phyloP scores from a whole-genome alignment of 2,888 invertebrate species.

The Coecobrya sp. region DNA sequence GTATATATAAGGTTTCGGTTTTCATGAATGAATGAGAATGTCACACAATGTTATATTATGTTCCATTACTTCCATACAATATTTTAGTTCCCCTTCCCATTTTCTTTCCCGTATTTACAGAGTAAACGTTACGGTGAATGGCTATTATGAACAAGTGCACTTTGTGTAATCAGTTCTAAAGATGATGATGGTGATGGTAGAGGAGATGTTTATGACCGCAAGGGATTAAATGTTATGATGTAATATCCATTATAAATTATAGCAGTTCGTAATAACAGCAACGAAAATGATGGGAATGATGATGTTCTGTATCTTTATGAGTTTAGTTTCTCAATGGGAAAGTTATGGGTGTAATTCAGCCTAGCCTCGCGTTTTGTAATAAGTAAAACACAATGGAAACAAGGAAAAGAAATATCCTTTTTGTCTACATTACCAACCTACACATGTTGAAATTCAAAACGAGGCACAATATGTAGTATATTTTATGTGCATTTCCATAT shows the following conservation, averaged over 20 bases:
- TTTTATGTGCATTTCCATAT: not conserved
- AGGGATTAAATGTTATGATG: slow-evolving; percentile 76
- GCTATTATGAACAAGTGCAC: slow-evolving; percentile 4
- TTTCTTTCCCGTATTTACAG: not conserved
- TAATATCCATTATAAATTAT: slow-evolving; percentile 80
- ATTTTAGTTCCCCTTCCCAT: not conserved
- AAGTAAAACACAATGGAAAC: not conserved
- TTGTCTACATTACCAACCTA: slow-evolving; percentile 12
- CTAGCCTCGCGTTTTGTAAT: not conserved
- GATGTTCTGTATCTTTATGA: slow-evolving; percentile 74
- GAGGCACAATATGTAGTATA: not conserved
- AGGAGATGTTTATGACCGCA: slow-evolving; percentile 77
- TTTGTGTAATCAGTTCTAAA: slow-evolving; percentile 36
- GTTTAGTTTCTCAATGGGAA: slow-evolving; percentile 65
- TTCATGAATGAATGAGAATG: slow-evolving; percentile 24
- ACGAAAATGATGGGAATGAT: slow-evolving; percentile 55
- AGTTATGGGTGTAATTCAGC: slow-evolving; percentile 34
- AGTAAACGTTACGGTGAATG: not conserved
- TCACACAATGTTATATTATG: not conserved
- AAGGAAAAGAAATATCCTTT: not conserved
- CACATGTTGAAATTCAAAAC: not conserved
- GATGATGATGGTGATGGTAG: not conserved
- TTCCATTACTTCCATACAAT: too few species aligned
- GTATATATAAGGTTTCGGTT: not conserved
- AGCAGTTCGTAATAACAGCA: slow-evolving; percentile 74